A percentile compares a stretch with the other conserved stretches of the same genome.
Conservation (phyloP, 2,888 invertebrate species). For the Leptogaster cylindrica region DNA sequence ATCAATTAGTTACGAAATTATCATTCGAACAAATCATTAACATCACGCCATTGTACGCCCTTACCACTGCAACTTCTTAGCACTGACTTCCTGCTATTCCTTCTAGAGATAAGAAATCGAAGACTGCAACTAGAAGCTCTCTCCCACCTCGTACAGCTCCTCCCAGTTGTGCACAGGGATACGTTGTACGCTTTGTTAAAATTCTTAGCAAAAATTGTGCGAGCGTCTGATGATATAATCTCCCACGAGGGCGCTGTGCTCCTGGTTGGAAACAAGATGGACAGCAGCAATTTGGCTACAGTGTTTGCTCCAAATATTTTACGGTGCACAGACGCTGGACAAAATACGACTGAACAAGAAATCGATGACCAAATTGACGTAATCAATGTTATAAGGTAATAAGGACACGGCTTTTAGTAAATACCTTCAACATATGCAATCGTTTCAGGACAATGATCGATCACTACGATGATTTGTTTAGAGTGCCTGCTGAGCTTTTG, state of each 20-base stretch:
- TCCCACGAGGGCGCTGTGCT: slow-evolving; percentile 52
- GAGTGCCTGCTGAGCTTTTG: slow-evolving; percentile 79
- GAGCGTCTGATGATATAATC: slow-evolving; percentile 54
- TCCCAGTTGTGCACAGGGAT: slow-evolving; percentile 88
- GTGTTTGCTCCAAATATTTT: slow-evolving; percentile 94
- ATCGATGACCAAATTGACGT: slow-evolving; percentile 81
- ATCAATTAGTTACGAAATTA: neutral
- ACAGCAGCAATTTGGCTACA: slow-evolving; percentile 88
- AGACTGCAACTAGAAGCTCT: slow-evolving; percentile 83
- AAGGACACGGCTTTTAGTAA: neutral
- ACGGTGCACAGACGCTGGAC: slow-evolving; percentile 66
- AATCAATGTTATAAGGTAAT: slow-evolving; percentile 81
- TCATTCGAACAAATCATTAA: too few species aligned
- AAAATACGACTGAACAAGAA: slow-evolving; percentile 54
- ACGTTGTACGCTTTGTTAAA: slow-evolving; percentile 78
- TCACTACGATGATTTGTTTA: slow-evolving; percentile 74
- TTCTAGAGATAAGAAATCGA: slow-evolving; percentile 79
- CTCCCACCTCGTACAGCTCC: slow-evolving; percentile 81
- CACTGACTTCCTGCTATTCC: too few species aligned
- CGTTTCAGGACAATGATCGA: slow-evolving; percentile 71
- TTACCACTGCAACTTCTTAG: too few species aligned
- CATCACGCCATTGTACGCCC: too few species aligned
- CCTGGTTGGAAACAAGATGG: slow-evolving; percentile 86
- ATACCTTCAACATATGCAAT: too few species aligned
- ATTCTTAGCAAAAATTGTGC: slow-evolving; percentile 72